These are phyloP conservation scores for Mesaphorura yosii DNA, from an alignment of 1,140 invertebrate species.

Conservation along the genomic window DNA sequence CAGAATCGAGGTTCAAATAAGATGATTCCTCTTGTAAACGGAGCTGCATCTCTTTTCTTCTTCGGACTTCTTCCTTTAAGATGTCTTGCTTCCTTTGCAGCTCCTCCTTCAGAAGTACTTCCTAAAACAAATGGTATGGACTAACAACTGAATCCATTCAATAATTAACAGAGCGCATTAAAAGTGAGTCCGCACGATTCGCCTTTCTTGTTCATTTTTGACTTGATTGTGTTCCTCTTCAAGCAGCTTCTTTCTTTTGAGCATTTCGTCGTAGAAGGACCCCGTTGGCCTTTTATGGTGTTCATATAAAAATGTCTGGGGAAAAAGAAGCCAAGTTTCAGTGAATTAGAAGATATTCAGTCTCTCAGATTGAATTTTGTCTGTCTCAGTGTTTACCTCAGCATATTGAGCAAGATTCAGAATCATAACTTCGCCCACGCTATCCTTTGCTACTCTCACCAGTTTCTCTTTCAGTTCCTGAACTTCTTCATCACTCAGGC, in stretches of 20 bases:
- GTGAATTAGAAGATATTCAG: not conserved
- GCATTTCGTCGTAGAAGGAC: constrained; percentile 29
- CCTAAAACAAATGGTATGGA: too few relatives aligned
- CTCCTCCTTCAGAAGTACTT: too few relatives aligned
- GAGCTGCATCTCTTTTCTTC: too few relatives aligned
- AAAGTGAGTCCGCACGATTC: too few relatives aligned
- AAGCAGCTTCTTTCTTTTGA: constrained; percentile 18
- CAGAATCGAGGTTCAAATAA: too few relatives aligned
- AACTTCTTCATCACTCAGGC: constrained; percentile 23
- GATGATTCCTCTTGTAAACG: too few relatives aligned
- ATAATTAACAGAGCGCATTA: too few relatives aligned
- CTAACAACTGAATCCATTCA: too few relatives aligned
- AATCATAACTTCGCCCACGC: constrained; percentile 29
- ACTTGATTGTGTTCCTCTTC: constrained; percentile 20
- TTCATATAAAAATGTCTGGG: constrained; percentile 21
- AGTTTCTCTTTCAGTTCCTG: constrained; percentile 21
- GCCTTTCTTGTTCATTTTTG: too few relatives aligned
- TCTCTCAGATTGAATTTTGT: not conserved
- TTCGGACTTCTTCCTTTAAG: constrained; percentile 50
- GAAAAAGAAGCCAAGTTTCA: not conserved
- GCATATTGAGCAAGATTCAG: constrained; percentile 18
- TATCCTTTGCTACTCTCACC: constrained; percentile 8
- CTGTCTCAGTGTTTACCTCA: constrained; percentile 17
- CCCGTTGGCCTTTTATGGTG: constrained; percentile 28
- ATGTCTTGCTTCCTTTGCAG: constrained; percentile 54